Evolutionary conservation across 2,113 vertebrate species (phyloP), one percentile per base, ranked within the genome.

Genomic region (Paradisaea rubra): DNA sequence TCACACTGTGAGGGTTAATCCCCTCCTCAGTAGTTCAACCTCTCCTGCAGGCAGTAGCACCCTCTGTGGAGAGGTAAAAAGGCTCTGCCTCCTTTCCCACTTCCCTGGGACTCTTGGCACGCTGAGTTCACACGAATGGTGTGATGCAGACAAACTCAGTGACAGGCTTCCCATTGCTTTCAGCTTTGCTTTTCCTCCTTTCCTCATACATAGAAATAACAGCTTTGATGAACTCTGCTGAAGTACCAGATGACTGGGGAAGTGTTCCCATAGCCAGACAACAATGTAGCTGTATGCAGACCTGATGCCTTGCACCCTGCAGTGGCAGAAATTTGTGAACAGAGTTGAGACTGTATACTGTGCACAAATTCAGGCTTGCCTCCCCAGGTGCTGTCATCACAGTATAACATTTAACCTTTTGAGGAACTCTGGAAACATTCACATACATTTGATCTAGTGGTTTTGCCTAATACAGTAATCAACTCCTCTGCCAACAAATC

Each of bases 51-150:
- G 85, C 59, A 77, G 68, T 1, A 45, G 44, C 66, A 81, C 53
- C 44, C 44, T 91, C 42, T 19, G 17, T 42, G 61, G 53, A 79
- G 79, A 31, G 47, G 47, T 17, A 42, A 57, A 66, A 93, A 33
- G 27, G 6, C 33, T 74, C 31, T 57, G 22, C 22, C 49, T 76
- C 33, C 25, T 69, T 10, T 2, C 19, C 31, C 30, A 11, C 13
- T 16, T 61, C 47, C 70, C 37, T 37, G 39, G 11, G 13, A 52
- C 52, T 71, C 35, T 3, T 41, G 56, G 49, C 47, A 74, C 1
- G 0, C 18, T 28, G 81, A 31, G 52, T 39, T 73, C 50, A 50
- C 44, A 23, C 0, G 0, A 13, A 9, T 2, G 10, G 22, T 57
- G 35, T 6, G 27, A 60, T 20, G 13, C 47, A 89, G 60, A 70